Conservation (phyloP, 1,140 invertebrate genomes). For the Archegozetes longisetosus region DNA sequence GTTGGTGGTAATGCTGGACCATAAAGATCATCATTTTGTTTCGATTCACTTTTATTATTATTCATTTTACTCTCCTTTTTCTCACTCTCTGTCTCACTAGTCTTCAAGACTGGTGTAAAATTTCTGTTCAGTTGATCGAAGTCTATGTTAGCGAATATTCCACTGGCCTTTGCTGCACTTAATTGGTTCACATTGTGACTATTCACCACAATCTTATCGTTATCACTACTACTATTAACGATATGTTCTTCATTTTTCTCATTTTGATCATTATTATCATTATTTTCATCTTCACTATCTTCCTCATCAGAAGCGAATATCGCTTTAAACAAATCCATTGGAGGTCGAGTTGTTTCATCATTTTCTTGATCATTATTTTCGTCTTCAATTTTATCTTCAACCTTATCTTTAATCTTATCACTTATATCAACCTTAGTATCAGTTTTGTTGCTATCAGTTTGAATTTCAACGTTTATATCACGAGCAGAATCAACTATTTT, state of each 20-base stretch:
- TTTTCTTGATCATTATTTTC: constrained; percentile 3
- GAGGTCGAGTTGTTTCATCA: constrained; percentile 23
- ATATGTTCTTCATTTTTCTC: background rate
- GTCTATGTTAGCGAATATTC: constrained; percentile 47
- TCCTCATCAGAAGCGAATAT: constrained; percentile 37
- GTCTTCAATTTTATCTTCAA: no score
- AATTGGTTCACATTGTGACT: background rate
- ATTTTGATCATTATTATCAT: constrained; percentile 32
- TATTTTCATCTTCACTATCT: constrained; percentile 29
- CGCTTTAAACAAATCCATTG: constrained; percentile 37
- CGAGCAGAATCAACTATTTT: background rate
- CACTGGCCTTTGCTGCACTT: background rate
- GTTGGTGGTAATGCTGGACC: constrained; percentile 19
- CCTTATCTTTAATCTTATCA: background rate
- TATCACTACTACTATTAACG: background rate
- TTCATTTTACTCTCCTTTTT: background rate
- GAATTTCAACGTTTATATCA: background rate
- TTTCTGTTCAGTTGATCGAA: constrained; percentile 39
- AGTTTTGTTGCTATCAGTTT: constrained; percentile 29
- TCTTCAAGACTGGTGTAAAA: background rate
- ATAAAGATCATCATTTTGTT: constrained; percentile 14
- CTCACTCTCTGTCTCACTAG: background rate
- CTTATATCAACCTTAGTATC: background rate
- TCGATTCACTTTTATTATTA: background rate
- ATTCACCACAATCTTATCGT: background rate